A percentile compares a stretch with the other conserved stretches of the same genome.
Evolutionary conservation across 2,888 invertebrate species (phyloP).

Genomic region (Eupithecia centaureata): DNA sequence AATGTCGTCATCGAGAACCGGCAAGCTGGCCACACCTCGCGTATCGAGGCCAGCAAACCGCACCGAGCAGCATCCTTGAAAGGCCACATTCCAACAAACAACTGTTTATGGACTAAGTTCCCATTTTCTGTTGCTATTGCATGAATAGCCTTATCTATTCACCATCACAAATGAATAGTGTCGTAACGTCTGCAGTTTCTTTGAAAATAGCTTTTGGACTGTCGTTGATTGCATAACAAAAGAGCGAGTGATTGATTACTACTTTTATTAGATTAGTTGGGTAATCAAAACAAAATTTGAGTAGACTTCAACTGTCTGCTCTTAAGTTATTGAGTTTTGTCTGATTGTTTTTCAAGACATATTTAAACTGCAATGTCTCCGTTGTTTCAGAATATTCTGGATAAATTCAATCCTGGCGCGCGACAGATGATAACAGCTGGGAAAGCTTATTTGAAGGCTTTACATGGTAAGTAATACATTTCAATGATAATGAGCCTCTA

Average conservation of each 20-base stretch:
- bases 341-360: not conserved
- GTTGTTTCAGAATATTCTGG: conserved; percentile 96
- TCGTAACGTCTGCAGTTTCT: conserved; percentile 43
- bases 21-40: conserved; percentile 70
- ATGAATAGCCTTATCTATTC: conserved; percentile 50
- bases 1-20: conserved; percentile 64
- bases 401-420: conserved; percentile 97
- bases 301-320: not conserved
- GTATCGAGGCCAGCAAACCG: conserved; percentile 61
- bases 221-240: conserved; percentile 48
- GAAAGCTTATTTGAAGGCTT: conserved; percentile 96
- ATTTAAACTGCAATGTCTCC: conserved; percentile 19
- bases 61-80: conserved; percentile 77
- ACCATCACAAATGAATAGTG: conserved; percentile 45
- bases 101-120: conserved; percentile 75
- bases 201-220: conserved; percentile 43
- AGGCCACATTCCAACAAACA: conserved; percentile 77
- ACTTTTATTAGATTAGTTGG: conserved; percentile 32
- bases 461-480: conserved; percentile 90
- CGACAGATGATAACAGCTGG: conserved; percentile 97
- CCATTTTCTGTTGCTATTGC: conserved; percentile 61
- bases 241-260: conserved; percentile 49
- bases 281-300: conserved; percentile 35
- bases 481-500: conserved; percentile 26
- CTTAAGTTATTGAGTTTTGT: conserved; percentile 23